phyloP scores from a whole-genome alignment of 2,888 invertebrate species.

The Yponomeuta sedellus region DNA sequence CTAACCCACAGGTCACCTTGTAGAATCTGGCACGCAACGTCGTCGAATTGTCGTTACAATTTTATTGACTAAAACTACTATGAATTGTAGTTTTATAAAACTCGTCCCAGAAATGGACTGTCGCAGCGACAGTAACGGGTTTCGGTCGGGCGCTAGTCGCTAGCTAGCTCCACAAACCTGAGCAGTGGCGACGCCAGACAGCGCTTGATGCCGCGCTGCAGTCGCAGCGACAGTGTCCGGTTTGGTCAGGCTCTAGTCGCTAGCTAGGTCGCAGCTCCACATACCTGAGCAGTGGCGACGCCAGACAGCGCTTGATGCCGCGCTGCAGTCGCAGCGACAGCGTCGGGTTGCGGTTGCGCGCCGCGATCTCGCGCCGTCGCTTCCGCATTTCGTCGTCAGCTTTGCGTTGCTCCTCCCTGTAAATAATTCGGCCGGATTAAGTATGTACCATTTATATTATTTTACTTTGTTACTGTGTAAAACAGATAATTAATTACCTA shows the following conservation, averaged over 20 bases:
- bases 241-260: neutral
- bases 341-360: slow-evolving; percentile 19
- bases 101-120: too few relatives aligned
- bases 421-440: slow-evolving; percentile 19
- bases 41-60: too few relatives aligned
- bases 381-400: slow-evolving; percentile 74
- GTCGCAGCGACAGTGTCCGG: too few relatives aligned
- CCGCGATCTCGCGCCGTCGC: slow-evolving; percentile 50
- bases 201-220: slow-evolving; percentile 23
- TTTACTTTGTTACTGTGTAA: too few relatives aligned
- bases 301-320: slow-evolving; percentile 37
- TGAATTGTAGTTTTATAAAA: too few relatives aligned
- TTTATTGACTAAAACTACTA: too few relatives aligned
- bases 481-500: too few relatives aligned
- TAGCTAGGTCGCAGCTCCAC: neutral
- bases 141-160: neutral
- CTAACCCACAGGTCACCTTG: too few relatives aligned
- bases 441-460: too few relatives aligned
- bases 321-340: slow-evolving; percentile 28
- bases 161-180: neutral
- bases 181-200: slow-evolving; percentile 47
- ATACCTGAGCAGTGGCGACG: slow-evolving; percentile 40
- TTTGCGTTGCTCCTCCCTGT: slow-evolving; percentile 77
- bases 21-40: too few relatives aligned
- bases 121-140: too few relatives aligned